Evolutionary conservation across 2,888 invertebrate species (phyloP).

Genomic region (Seira musarum): DNA sequence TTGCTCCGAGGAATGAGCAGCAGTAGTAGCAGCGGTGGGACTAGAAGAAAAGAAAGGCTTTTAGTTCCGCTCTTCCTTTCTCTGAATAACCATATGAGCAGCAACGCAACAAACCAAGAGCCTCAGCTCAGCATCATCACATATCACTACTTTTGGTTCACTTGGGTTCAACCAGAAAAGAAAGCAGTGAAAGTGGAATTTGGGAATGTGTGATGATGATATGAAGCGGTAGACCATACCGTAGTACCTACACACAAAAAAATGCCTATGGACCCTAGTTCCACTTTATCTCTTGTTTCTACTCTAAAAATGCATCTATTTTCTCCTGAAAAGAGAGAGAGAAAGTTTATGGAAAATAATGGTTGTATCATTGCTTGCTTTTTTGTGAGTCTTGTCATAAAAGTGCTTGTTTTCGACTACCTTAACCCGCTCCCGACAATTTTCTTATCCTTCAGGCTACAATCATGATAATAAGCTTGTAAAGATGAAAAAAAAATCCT

Average conservation of each 20-base stretch:
- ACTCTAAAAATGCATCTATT: no score
- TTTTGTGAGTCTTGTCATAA: no score
- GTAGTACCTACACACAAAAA: no score
- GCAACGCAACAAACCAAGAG: slow-evolving; percentile 22
- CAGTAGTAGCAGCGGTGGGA: slow-evolving; percentile 14
- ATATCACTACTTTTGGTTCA: slow-evolving; percentile 23
- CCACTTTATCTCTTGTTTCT: no score
- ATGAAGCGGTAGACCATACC: background rate
- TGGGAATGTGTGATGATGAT: background rate
- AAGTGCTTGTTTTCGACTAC: background rate
- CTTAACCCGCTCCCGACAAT: background rate
- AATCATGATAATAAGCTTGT: background rate
- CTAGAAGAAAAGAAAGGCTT: slow-evolving; percentile 21
- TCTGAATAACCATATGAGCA: slow-evolving; percentile 23
- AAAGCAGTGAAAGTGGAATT: background rate
- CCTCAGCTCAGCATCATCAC: no score
- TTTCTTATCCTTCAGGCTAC: background rate
- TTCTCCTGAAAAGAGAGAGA: no score
- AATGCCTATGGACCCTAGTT: no score
- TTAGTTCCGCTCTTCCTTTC: slow-evolving; percentile 40
- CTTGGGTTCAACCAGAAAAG: background rate
- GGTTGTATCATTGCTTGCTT: slow-evolving; percentile 8
- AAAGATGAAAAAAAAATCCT: no score
- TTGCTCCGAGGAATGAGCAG: no score
- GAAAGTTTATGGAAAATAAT: no score